A percentile compares a stretch with the other conserved stretches of the same genome.
Evolutionary conservation across 2,113 vertebrate genomes (phyloP).

Genomic region (Alethe diademata): DNA sequence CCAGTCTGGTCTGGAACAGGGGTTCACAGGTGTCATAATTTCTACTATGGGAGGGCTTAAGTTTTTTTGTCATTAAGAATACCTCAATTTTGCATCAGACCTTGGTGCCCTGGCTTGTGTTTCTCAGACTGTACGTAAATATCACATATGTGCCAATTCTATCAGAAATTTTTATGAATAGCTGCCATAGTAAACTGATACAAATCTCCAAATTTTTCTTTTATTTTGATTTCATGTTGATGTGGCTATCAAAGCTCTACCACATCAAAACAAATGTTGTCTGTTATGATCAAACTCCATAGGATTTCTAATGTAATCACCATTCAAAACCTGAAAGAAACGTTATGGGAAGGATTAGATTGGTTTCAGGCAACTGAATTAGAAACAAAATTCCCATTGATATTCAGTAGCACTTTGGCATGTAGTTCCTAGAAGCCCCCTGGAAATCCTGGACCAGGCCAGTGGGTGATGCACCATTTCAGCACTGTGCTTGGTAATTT

Average conservation of each 20-base stretch:
- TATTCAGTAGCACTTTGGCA: neutral
- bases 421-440: neutral
- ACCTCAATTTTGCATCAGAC: neutral
- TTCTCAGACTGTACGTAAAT: neutral
- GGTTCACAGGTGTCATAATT: neutral
- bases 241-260: conserved; percentile 6
- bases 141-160: neutral
- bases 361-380: neutral
- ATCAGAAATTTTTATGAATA: neutral
- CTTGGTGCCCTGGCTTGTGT: neutral
- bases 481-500: conserved; percentile 4
- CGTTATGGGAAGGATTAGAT: neutral
- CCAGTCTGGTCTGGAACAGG: neutral
- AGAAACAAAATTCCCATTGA: neutral
- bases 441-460: conserved; percentile 15
- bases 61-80: neutral
- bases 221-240: conserved; percentile 4
- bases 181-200: neutral
- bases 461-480: conserved; percentile 30
- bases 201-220: neutral
- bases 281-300: neutral
- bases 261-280: neutral
- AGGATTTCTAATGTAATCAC: neutral
- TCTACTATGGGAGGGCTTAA: neutral
- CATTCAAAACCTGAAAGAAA: neutral